Conservation (phyloP, 35 echinoderm and acorn worm species). For the Patiria miniata region DNA sequence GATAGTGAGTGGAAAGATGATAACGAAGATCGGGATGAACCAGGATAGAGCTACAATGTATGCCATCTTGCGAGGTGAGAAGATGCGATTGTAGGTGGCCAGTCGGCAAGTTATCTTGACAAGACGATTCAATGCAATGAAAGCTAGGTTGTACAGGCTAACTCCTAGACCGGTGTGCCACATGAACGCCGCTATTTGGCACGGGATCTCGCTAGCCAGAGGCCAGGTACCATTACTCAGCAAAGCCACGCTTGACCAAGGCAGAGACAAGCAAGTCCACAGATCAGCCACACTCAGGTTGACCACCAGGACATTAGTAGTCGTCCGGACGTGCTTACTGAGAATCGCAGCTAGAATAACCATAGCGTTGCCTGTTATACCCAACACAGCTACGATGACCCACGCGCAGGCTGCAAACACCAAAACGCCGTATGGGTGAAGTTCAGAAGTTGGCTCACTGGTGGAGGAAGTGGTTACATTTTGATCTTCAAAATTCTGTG, state of each 20-base stretch:
- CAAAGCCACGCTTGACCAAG: conserved; percentile 61
- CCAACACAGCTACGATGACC: conserved; percentile 61
- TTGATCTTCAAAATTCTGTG: no score
- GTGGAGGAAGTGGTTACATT: neutral
- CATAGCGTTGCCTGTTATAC: conserved; percentile 62
- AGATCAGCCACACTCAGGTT: conserved; percentile 83
- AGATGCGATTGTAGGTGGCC: conserved; percentile 45
- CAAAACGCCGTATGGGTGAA: conserved; percentile 33
- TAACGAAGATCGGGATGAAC: conserved; percentile 45
- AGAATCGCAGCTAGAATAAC: conserved; percentile 67
- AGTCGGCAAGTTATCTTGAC: conserved; percentile 47
- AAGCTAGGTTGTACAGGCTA: conserved; percentile 74
- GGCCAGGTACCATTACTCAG: conserved; percentile 60
- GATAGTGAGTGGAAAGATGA: neutral
- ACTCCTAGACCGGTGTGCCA: conserved; percentile 54
- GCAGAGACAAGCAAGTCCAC: conserved; percentile 66
- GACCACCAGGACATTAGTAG: conserved; percentile 72
- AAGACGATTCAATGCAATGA: conserved; percentile 51
- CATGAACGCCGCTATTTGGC: conserved; percentile 55
- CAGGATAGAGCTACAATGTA: conserved; percentile 45
- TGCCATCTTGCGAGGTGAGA: conserved; percentile 26
- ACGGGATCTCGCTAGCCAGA: conserved; percentile 49
- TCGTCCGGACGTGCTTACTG: conserved; percentile 56
- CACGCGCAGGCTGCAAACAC: conserved; percentile 48
- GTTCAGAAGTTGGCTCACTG: neutral